A percentile compares a stretch with the other conserved stretches of the same genome.
Conservation (phyloP, 2,113 vertebrate genomes). For the Cebus imitator region DNA sequence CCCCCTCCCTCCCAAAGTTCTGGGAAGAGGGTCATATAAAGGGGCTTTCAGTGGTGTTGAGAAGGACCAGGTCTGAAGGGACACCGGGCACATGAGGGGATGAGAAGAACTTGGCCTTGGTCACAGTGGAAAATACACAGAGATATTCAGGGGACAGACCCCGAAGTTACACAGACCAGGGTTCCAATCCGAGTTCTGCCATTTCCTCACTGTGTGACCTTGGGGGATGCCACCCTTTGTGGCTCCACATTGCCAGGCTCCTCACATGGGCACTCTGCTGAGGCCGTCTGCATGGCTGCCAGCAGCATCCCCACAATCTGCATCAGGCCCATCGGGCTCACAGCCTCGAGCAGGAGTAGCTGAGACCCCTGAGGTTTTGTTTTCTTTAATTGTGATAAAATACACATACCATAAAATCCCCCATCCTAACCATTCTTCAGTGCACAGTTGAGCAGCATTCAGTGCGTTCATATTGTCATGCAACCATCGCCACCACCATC, state of each 20-base stretch:
- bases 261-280: neutral
- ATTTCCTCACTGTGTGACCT: neutral
- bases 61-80: neutral
- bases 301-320: neutral
- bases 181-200: neutral
- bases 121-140: neutral
- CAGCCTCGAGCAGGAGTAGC: neutral
- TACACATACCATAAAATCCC: neutral
- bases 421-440: neutral
- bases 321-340: neutral
- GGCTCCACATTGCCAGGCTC: neutral
- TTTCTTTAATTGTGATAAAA: neutral
- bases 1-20: neutral
- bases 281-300: fast-evolving
- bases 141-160: neutral
- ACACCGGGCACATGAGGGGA: neutral
- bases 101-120: neutral
- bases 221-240: neutral
- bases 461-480: too few species aligned
- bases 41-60: neutral
- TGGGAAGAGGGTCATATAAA: neutral
- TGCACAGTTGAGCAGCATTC: too few species aligned
- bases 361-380: neutral
- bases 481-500: neutral
- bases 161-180: neutral